phyloP scores from a whole-genome alignment of 2,888 invertebrate genomes.

The Heliconius erato region DNA sequence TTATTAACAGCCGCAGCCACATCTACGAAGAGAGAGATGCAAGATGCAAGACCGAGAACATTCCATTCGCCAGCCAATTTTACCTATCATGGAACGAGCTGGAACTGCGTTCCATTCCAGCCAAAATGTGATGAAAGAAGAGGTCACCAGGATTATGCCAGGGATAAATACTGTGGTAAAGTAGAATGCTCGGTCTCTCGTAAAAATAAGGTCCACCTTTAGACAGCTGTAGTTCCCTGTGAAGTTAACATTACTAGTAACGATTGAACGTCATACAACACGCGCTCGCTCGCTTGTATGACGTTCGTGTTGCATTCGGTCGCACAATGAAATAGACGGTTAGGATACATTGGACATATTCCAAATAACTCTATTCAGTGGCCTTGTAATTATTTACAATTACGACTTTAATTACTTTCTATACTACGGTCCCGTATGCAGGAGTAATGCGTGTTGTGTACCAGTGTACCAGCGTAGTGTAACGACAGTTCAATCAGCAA shows the following conservation, averaged over 20 bases:
- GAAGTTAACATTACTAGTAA: constrained; percentile 77
- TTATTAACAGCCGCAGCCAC: constrained; percentile 78
- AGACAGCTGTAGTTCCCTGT: constrained; percentile 96
- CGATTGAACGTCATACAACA: constrained; percentile 54
- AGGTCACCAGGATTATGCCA: constrained; percentile 95
- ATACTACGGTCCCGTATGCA: constrained; percentile 80
- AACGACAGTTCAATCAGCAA: constrained; percentile 52
- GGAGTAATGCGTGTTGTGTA: constrained; percentile 85
- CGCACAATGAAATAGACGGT: constrained; percentile 58
- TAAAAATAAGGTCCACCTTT: constrained; percentile 94
- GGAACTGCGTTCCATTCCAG: constrained; percentile 96
- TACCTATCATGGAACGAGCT: constrained; percentile 95
- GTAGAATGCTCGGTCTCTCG: constrained; percentile 95
- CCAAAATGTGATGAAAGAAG: constrained; percentile 95
- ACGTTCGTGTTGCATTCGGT: constrained; percentile 48
- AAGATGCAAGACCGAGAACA: constrained; percentile 75
- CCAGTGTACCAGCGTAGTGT: constrained; percentile 55
- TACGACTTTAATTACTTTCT: constrained; percentile 67
- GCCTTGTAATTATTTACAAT: constrained; percentile 78
- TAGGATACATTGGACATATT: constrained; percentile 59
- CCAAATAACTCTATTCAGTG: constrained; percentile 86
- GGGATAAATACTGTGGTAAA: constrained; percentile 96
- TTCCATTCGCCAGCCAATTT: constrained; percentile 78
- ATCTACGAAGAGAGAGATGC: constrained; percentile 73
- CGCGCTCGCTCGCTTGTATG: constrained; percentile 7